phyloP scores from a whole-genome alignment of 2,113 vertebrate species.

The Himantopus leucocephalus region DNA sequence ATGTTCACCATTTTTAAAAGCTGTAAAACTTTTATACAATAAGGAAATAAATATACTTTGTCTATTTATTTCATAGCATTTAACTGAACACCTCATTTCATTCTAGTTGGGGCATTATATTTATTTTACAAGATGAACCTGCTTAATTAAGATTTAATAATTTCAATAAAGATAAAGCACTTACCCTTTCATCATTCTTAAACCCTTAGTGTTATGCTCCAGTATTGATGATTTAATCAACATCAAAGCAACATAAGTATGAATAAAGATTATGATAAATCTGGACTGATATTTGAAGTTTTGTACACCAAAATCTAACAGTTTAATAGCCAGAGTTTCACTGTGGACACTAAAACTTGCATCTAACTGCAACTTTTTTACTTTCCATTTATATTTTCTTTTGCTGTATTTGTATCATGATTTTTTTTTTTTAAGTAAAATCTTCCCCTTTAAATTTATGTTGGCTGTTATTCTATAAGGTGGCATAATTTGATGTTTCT shows the following conservation, averaged over 20 bases:
- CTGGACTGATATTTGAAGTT: neutral
- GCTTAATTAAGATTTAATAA: conserved; percentile 36
- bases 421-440: neutral
- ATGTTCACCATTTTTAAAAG: neutral
- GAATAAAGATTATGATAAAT: conserved; percentile 46
- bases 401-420: neutral
- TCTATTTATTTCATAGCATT: neutral
- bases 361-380: neutral
- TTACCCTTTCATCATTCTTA: conserved; percentile 40
- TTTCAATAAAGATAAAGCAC: conserved; percentile 54
- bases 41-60: neutral
- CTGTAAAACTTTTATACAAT: neutral
- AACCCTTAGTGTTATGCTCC: neutral
- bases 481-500: neutral
- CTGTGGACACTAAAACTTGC: neutral
- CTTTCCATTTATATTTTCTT: neutral
- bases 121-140: conserved; percentile 28
- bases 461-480: neutral
- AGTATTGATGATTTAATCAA: conserved; percentile 59
- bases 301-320: neutral
- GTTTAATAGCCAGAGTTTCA: neutral
- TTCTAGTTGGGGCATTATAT: neutral
- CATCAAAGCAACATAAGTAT: conserved; percentile 26
- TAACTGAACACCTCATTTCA: neutral
- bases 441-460: neutral